phyloP scores from a whole-genome alignment of 2,113 vertebrate species.

The Perognathus longimembris region DNA sequence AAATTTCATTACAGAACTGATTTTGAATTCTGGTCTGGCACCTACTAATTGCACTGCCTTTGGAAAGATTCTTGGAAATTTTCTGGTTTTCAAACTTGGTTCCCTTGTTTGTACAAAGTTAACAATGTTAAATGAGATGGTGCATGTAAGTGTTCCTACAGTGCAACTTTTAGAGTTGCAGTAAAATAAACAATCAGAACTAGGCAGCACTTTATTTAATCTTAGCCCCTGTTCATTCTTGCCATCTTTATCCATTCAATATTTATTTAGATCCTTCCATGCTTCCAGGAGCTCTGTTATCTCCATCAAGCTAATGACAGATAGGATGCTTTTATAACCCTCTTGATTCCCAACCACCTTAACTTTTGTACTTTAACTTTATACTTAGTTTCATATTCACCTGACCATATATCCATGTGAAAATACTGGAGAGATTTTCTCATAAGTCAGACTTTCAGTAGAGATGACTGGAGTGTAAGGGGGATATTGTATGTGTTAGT shows the following conservation, averaged over 20 bases:
- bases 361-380: slow-evolving; percentile 24
- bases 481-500: not conserved
- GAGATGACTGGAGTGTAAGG: not conserved
- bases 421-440: slow-evolving; percentile 47
- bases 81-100: not conserved
- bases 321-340: not conserved
- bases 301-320: not conserved
- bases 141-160: not conserved
- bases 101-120: not conserved
- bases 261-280: not conserved
- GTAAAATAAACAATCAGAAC: not conserved
- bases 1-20: not conserved
- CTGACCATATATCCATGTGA: slow-evolving; percentile 22
- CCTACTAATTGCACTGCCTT: not conserved
- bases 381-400: not conserved
- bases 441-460: not conserved
- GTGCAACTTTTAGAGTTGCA: not conserved
- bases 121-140: slow-evolving; percentile 13
- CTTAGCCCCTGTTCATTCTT: not conserved
- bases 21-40: not conserved
- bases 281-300: not conserved
- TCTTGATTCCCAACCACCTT: not conserved
- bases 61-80: not conserved
- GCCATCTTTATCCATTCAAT: not conserved
- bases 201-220: not conserved